Percentiles rank a stretch among this genome's conserved stretches.
phyloP scores from a whole-genome alignment of 2,888 invertebrate species.

The Sycophila texana region DNA sequence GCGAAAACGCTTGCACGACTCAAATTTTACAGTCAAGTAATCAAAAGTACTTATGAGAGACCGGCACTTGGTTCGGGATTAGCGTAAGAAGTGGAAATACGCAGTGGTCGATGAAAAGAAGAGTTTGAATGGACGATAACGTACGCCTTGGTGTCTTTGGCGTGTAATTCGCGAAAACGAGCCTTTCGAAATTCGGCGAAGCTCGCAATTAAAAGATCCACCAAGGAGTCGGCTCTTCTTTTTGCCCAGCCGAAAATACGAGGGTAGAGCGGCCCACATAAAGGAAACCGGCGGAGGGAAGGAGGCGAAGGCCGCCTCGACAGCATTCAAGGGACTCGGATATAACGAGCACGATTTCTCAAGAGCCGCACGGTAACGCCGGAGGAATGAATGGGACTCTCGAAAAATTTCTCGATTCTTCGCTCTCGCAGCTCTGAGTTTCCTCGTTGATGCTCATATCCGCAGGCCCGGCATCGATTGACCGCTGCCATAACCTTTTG shows the following conservation, averaged over 20 bases:
- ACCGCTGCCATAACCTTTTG: conserved; percentile 26
- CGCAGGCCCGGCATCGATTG: conserved; percentile 42
- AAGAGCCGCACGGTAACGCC: conserved; percentile 58
- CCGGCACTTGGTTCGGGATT: no score
- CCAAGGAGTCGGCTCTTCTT: neutral
- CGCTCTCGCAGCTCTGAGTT: conserved; percentile 4
- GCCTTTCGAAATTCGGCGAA: conserved; percentile 6
- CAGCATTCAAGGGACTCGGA: conserved; percentile 43
- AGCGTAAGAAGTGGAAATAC: no score
- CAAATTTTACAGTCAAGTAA: no score
- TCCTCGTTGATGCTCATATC: conserved; percentile 6
- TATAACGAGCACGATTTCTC: conserved; percentile 66
- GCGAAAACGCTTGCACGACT: no score
- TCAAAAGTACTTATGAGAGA: no score
- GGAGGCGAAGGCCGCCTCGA: conserved; percentile 54
- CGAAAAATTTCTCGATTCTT: conserved; percentile 42
- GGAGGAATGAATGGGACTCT: conserved; percentile 61
- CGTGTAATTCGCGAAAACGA: conserved; percentile 17
- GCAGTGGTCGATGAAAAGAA: no score
- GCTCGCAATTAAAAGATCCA: conserved; percentile 34
- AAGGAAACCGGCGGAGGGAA: conserved; percentile 12
- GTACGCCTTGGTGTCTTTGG: no score
- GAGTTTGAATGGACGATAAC: no score
- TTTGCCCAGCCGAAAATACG: conserved; percentile 18
- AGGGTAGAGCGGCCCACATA: conserved; percentile 7